A percentile compares a stretch with the other conserved stretches of the same genome.
phyloP scores from a whole-genome alignment of 2,113 vertebrate species.

The Lampris megalopsis region DNA sequence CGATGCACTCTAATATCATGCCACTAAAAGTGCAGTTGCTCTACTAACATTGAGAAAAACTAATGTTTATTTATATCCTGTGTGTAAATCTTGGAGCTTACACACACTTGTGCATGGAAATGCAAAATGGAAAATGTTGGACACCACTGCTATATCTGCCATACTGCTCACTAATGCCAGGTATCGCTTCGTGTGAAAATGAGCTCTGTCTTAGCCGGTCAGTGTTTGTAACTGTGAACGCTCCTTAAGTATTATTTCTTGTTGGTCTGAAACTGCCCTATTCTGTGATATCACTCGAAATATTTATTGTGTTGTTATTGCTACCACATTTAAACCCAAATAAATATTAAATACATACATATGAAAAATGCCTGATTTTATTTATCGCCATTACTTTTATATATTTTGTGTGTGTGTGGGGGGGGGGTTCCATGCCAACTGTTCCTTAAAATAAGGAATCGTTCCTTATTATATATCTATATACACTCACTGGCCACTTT shows the following conservation, averaged over 20 bases:
- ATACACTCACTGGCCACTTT: too few species aligned
- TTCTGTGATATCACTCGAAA: conserved; percentile 69
- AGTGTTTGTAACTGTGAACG: conserved; percentile 75
- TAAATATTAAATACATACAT: conserved; percentile 70
- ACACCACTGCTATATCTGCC: conserved; percentile 42
- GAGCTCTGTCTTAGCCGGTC: conserved; percentile 54
- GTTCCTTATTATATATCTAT: too few species aligned
- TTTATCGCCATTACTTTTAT: neutral
- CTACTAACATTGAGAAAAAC: conserved; percentile 48
- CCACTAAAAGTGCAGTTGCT: conserved; percentile 46
- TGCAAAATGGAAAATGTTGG: conserved; percentile 38
- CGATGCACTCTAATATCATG: conserved; percentile 8
- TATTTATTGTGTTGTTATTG: conserved; percentile 81
- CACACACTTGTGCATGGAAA: conserved; percentile 59
- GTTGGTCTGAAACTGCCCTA: conserved; percentile 77
- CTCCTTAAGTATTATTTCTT: conserved; percentile 70
- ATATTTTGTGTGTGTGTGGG: neutral
- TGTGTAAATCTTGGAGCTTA: conserved; percentile 23
- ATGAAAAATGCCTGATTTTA: neutral
- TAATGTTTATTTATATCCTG: conserved; percentile 27
- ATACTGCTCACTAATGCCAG: conserved; percentile 44
- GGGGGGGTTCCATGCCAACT: too few species aligned
- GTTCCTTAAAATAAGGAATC: too few species aligned
- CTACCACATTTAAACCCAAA: conserved; percentile 72
- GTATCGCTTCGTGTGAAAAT: conserved; percentile 64